Conservation (phyloP, 2,888 invertebrate species). For the Caprella mutica region DNA sequence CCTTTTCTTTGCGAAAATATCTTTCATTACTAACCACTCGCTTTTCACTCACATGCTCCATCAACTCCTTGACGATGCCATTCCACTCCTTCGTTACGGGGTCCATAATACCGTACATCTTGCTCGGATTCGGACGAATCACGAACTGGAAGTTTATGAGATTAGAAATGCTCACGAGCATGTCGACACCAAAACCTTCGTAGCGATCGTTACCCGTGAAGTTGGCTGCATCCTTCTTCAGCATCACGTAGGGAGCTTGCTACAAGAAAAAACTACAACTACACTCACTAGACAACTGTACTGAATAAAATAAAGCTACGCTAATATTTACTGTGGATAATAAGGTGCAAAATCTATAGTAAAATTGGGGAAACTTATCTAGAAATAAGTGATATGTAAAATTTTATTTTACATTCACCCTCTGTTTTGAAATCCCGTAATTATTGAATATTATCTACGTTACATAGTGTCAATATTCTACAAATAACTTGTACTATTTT, state of each 20-base stretch:
- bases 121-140: conserved; percentile 57
- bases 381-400: no score
- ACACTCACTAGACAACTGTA: no score
- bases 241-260: conserved; percentile 38
- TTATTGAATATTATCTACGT: no score
- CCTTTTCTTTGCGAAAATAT: no score
- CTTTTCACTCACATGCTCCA: conserved; percentile 56
- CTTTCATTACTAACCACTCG: no score
- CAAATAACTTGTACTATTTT: no score
- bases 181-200: conserved; percentile 68
- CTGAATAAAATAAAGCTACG: no score
- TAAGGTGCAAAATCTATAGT: neutral
- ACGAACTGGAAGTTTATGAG: conserved; percentile 51
- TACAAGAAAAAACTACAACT: conserved; percentile 2
- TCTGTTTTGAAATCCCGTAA: no score
- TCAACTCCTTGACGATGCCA: conserved; percentile 58
- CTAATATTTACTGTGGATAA: no score
- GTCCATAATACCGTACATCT: conserved; percentile 54
- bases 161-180: conserved; percentile 42
- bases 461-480: no score
- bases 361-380: neutral
- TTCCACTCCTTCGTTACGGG: conserved; percentile 53
- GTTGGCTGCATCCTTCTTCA: conserved; percentile 34
- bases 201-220: conserved; percentile 61
- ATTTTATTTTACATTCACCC: no score